Evolutionary conservation across 92 coral and sea anemone genomes (phyloP), one percentile per base, ranked within the genome.

Genomic region (Epizoanthus stellaris): DNA sequence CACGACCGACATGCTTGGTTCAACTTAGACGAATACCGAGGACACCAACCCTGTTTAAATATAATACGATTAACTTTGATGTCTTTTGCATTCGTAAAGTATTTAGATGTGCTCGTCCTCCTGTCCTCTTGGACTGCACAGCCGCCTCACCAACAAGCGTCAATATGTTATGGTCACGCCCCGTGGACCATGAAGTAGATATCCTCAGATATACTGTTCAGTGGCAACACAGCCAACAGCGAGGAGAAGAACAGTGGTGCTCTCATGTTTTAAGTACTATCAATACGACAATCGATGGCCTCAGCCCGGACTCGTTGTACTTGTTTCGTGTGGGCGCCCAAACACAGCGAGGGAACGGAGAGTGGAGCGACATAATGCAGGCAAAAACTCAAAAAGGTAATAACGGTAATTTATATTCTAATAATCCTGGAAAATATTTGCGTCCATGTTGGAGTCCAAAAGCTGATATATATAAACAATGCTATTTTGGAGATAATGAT

Each of bases 351-450:
- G 80, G 80, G 15, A 34, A 75, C 16, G 80, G 80, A 75, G 80
- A 75, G 14, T 75, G 80, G 80, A 75, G 80, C 59, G 80, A 75
- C 62, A n/a, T 75, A 13, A 54, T 25, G 80, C 23, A 36, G 58
- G 80, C 19, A 56, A 75, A 34, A 15, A 11, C 62, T 3, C 21
- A 5, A 73, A 58, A 45, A 73, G 39, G 30, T 49, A 49, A 73
- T 23, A 23, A 23, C 25, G 25, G 25, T 23, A 23, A 23, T 23
- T 23, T 0, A 23, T 23, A 23, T 23, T 23, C 25, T 23, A 23
- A 23, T 23, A 23, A 23, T 23, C 25, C 25, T 23, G 25, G 25
- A 23, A 23, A 23, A 23, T 23, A 23, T 23, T 23, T 23, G 25
- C 0, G 25, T 23, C 0, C 25, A 23, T 23, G 25, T 23, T 23